Conservation (phyloP, 2,113 vertebrate genomes). For the Reinhardtius hippoglossoides region DNA sequence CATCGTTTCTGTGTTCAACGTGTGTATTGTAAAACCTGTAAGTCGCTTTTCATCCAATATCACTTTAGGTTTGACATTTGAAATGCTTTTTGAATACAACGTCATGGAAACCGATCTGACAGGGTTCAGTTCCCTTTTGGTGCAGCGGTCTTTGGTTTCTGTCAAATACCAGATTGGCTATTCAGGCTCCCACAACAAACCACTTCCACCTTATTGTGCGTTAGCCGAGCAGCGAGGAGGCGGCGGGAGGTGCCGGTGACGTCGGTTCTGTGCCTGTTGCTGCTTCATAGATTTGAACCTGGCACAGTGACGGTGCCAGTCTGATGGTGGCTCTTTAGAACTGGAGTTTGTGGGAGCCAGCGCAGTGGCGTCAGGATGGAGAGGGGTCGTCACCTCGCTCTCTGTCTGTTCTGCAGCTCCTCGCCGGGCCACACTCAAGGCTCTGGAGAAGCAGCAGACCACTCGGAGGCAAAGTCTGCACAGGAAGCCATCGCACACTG, state of each 20-base stretch:
- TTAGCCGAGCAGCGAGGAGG: conserved; percentile 17
- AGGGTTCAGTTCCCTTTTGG: conserved; percentile 5
- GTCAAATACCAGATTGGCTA: conserved; percentile 3
- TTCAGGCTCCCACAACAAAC: conserved; percentile 30
- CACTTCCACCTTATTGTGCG: conserved; percentile 45
- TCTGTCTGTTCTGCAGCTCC: conserved; percentile 13
- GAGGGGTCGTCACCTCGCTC: conserved; percentile 26
- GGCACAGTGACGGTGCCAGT: conserved; percentile 33
- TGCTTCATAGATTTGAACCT: conserved; percentile 56
- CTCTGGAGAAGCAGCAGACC: not conserved
- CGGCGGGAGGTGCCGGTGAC: conserved; percentile 45
- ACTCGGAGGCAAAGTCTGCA: not conserved
- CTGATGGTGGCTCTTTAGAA: conserved; percentile 45
- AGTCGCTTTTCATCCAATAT: not conserved
- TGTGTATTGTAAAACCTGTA: not conserved
- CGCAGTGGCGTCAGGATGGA: conserved; percentile 50
- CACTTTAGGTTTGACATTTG: not conserved
- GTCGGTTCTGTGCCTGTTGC: conserved; percentile 10
- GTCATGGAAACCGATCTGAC: not conserved
- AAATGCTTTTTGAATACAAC: not conserved
- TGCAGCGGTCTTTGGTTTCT: conserved; percentile 16
- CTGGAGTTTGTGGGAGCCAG: conserved; percentile 35
- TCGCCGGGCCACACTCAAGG: conserved; percentile 25
- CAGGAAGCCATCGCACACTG: not conserved
- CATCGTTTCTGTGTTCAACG: not conserved